These are phyloP conservation scores for Bombus breviceps DNA, from an alignment of 1,140 invertebrate genomes.

Conservation along the genomic window DNA sequence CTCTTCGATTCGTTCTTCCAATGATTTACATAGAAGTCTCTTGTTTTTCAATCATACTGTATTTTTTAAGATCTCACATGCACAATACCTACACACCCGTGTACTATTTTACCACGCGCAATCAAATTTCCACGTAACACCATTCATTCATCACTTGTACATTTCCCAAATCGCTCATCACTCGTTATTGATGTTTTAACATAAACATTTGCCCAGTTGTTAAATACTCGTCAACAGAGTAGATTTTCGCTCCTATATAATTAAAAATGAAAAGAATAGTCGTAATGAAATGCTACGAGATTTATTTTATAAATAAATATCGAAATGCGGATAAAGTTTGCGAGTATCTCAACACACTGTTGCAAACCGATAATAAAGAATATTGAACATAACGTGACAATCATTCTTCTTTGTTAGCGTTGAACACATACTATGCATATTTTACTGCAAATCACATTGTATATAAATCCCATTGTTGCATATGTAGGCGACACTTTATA, in stretches of 20 bases:
- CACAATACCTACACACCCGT: no score
- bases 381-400: background rate
- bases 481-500: background rate
- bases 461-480: conserved; percentile 1
- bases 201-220: background rate
- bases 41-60: no score
- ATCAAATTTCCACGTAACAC: no score
- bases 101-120: no score
- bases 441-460: conserved; percentile 12
- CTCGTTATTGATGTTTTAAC: background rate
- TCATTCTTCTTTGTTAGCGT: background rate
- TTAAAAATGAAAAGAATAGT: background rate
- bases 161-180: background rate
- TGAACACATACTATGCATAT: background rate
- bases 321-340: background rate
- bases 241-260: background rate
- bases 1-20: no score
- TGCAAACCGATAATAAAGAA: background rate
- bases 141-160: no score
- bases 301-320: background rate
- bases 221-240: background rate
- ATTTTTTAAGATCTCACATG: no score
- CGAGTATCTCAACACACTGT: background rate
- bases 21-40: no score
- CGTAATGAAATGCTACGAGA: no score